Evolutionary conservation across 2,113 vertebrate genomes (phyloP).

Genomic region (Zosterops hypoxanthus): DNA sequence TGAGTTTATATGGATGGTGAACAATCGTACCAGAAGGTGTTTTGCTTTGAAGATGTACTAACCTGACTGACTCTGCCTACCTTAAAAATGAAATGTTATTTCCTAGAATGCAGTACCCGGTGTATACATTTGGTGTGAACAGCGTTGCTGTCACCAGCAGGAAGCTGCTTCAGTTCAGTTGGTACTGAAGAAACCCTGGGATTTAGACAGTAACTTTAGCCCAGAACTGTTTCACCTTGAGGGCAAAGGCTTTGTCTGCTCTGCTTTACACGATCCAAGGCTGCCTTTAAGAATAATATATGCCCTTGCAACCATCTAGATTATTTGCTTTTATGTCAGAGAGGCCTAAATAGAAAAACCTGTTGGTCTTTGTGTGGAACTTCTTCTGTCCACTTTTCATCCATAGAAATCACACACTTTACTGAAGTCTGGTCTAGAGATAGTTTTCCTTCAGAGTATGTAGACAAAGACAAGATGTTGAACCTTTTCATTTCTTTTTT

Average conservation of each 20-base stretch:
- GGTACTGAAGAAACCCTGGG: background rate
- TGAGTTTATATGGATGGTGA: background rate
- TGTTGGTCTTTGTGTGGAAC: background rate
- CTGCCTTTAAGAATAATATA: background rate
- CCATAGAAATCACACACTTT: background rate
- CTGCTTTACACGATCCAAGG: background rate
- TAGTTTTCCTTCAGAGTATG: background rate
- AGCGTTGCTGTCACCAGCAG: background rate
- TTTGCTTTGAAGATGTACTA: background rate
- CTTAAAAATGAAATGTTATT: background rate
- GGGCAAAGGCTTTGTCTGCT: background rate
- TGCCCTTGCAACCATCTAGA: background rate
- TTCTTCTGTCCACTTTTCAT: background rate
- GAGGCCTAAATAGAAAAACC: background rate
- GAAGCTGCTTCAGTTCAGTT: background rate
- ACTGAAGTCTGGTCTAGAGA: background rate
- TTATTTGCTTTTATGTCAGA: background rate
- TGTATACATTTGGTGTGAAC: background rate
- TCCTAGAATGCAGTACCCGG: rapidly evolving
- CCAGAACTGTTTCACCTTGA: background rate
- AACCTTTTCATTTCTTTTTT: background rate
- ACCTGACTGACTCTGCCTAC: background rate
- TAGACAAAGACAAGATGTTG: background rate
- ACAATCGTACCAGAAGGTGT: background rate
- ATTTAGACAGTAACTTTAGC: background rate